Conservation (phyloP, 2,113 vertebrate genomes). For the Austrofundulus limnaeus region DNA sequence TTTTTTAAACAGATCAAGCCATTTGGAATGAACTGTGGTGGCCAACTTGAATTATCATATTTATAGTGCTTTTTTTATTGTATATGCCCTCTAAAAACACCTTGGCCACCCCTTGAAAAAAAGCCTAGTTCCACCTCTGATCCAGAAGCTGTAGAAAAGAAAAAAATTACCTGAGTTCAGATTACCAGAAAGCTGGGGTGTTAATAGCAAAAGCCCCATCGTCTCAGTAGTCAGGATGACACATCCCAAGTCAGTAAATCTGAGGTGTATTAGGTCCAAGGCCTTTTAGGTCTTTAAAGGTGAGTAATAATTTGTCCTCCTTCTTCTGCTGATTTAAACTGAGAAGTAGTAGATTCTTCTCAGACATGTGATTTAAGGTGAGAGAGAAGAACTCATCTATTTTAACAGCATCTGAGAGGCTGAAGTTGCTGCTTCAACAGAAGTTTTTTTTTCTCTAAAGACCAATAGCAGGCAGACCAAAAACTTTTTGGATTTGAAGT, state of each 20-base stretch:
- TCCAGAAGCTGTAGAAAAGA: not conserved
- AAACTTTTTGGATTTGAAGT: not conserved
- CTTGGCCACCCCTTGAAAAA: too few relatives aligned
- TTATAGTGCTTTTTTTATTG: too few relatives aligned
- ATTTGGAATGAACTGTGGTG: too few relatives aligned
- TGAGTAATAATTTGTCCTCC: slow-evolving; percentile 3
- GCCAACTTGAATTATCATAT: too few relatives aligned
- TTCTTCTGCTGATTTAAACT: slow-evolving; percentile 5
- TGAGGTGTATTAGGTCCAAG: not conserved
- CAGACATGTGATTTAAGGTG: not conserved
- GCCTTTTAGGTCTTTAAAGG: not conserved
- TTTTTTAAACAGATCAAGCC: too few relatives aligned
- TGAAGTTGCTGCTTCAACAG: not conserved
- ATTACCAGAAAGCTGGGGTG: too few relatives aligned
- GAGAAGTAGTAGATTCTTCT: not conserved
- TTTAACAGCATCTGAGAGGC: not conserved
- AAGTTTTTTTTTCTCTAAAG: not conserved
- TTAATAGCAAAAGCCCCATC: not conserved
- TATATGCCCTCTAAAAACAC: too few relatives aligned
- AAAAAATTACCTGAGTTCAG: not conserved
- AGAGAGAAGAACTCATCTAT: not conserved
- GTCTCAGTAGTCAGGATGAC: not conserved
- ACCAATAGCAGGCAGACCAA: not conserved
- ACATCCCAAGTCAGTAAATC: not conserved
- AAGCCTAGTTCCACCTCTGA: too few relatives aligned